Percentiles rank a stretch among this genome's conserved stretches.
Conservation (phyloP, 2,797 vertebrate genomes). For the Pipistrellus pipistrellus region DNA sequence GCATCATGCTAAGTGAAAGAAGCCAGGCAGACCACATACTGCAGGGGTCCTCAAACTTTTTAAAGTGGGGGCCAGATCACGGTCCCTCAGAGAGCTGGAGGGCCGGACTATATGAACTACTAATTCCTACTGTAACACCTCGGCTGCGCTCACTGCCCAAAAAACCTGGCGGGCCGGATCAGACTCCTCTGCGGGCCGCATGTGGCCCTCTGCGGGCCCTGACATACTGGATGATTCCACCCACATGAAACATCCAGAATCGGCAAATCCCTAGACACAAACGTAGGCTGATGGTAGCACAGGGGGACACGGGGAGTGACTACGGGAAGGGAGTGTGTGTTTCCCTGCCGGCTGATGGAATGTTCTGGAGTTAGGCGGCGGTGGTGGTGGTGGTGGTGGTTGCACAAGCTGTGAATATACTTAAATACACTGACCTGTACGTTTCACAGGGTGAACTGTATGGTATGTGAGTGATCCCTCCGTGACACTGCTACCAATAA, state of each 20-base stretch:
- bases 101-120: too few relatives aligned
- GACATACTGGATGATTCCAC: fast-evolving
- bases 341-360: neutral
- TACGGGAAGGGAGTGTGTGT: neutral
- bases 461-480: neutral
- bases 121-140: too few relatives aligned
- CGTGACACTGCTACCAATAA: neutral
- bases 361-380: neutral
- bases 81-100: too few relatives aligned
- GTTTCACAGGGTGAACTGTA: neutral
- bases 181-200: too few relatives aligned
- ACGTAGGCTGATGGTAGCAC: fast-evolving
- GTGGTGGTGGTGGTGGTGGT: neutral
- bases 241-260: fast-evolving
- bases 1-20: fast-evolving
- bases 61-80: too few relatives aligned
- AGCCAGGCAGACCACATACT: neutral
- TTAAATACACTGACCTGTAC: neutral
- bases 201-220: too few relatives aligned
- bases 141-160: too few relatives aligned
- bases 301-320: neutral
- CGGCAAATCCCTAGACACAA: neutral
- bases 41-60: too few relatives aligned
- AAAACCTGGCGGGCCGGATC: too few relatives aligned
- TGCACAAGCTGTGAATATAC: neutral